Percentiles rank a stretch among this genome's conserved stretches.
Conservation (phyloP, 2,888 invertebrate genomes). For the Drosophila falleni region DNA sequence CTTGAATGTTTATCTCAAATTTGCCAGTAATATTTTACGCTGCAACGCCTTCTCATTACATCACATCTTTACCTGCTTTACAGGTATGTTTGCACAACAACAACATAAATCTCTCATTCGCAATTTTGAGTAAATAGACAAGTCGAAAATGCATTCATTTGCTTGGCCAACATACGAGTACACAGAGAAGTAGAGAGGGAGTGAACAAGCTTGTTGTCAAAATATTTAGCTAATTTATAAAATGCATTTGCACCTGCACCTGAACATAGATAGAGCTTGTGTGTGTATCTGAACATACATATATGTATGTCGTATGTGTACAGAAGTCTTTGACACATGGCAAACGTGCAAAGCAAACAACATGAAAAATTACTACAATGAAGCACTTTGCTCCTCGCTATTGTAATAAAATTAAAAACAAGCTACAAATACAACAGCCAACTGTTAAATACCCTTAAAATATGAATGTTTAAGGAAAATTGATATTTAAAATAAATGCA, state of each 20-base stretch:
- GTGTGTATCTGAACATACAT: background rate
- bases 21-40: constrained; percentile 49
- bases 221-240: constrained; percentile 76
- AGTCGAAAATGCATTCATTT: constrained; percentile 41
- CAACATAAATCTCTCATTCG: constrained; percentile 40
- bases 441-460: background rate
- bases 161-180: constrained; percentile 27
- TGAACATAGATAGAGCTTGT: constrained; percentile 11
- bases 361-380: constrained; percentile 34
- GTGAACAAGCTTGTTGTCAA: constrained; percentile 44
- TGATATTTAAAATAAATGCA: too few relatives aligned
- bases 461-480: too few relatives aligned
- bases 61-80: constrained; percentile 12
- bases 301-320: background rate
- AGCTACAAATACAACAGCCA: background rate
- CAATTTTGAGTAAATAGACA: constrained; percentile 58
- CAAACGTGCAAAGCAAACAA: constrained; percentile 63
- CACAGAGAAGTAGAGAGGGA: background rate
- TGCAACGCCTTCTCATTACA: constrained; percentile 63
- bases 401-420: constrained; percentile 10
- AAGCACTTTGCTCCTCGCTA: constrained; percentile 23
- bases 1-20: constrained; percentile 44
- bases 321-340: constrained; percentile 35
- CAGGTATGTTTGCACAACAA: constrained; percentile 55
- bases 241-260: constrained; percentile 54